phyloP scores from a whole-genome alignment of 2,797 vertebrate species.

The Parauchenoglanis ngamensis region DNA sequence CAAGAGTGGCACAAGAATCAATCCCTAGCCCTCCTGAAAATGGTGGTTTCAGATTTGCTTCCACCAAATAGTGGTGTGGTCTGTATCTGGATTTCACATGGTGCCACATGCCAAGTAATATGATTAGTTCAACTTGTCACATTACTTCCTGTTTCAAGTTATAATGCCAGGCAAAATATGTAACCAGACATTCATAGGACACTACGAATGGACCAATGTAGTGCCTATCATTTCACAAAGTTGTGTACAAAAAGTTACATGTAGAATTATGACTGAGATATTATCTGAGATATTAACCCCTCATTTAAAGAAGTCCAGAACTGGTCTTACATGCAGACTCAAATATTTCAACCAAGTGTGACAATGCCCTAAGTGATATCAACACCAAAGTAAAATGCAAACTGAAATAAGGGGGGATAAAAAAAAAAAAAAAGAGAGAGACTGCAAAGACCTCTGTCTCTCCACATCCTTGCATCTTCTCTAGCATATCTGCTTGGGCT shows the following conservation, averaged over 20 bases:
- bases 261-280: no score
- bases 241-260: not conserved
- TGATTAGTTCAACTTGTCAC: not conserved
- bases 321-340: not conserved
- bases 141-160: not conserved
- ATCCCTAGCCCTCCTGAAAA: no score
- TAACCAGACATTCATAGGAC: not conserved
- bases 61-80: no score
- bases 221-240: not conserved
- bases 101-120: no score
- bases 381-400: not conserved
- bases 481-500: slow-evolving; percentile 1
- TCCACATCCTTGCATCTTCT: slow-evolving; percentile 35
- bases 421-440: not conserved
- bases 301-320: not conserved
- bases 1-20: not conserved
- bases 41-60: no score
- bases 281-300: no score
- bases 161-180: no score
- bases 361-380: not conserved
- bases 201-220: not conserved
- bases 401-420: no score
- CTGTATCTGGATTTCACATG: no score
- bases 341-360: not conserved
- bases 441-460: slow-evolving; percentile 12